Percentiles rank a stretch among this genome's conserved stretches.
Evolutionary conservation across 2,113 vertebrate genomes (phyloP).

Genomic region (western clawed frog (Xenopus tropicalis)): DNA sequence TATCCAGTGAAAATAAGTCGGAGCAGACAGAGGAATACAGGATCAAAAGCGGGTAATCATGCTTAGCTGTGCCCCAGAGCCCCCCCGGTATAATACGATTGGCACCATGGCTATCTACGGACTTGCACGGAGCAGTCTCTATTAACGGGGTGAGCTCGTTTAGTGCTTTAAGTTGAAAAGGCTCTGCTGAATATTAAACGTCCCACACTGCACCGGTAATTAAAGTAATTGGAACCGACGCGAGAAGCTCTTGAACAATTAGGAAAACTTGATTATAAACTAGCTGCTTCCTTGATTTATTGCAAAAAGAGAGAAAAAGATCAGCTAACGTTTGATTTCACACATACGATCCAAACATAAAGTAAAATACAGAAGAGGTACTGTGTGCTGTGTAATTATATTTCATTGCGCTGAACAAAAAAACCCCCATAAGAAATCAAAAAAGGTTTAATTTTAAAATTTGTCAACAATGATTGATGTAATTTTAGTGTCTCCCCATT

Average conservation of each 20-base stretch:
- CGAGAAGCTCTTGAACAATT: slow-evolving; percentile 74
- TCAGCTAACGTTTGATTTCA: too few species aligned
- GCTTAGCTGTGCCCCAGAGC: slow-evolving; percentile 70
- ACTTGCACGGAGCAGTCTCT: slow-evolving; percentile 70
- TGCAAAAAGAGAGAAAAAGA: too few species aligned
- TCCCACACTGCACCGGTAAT: slow-evolving; percentile 78
- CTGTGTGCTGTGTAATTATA: too few species aligned
- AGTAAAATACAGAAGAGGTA: too few species aligned
- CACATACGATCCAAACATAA: too few species aligned
- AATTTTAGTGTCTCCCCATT: too few species aligned
- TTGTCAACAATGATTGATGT: too few species aligned
- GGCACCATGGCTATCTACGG: slow-evolving; percentile 72
- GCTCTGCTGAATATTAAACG: slow-evolving; percentile 76
- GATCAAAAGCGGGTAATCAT: slow-evolving; percentile 84
- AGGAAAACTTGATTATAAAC: slow-evolving; percentile 64
- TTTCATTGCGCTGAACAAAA: too few species aligned
- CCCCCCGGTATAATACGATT: slow-evolving; percentile 69
- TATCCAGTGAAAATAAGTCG: slow-evolving; percentile 76
- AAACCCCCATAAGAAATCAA: too few species aligned
- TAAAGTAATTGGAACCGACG: slow-evolving; percentile 77
- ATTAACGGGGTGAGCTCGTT: slow-evolving; percentile 84
- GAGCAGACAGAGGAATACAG: slow-evolving; percentile 66
- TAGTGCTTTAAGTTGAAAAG: slow-evolving; percentile 81
- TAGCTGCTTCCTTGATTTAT: slow-evolving; percentile 1
- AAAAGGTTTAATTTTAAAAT: too few species aligned